Conservation (phyloP, 2,113 vertebrate genomes). For the Nibea albiflora region DNA sequence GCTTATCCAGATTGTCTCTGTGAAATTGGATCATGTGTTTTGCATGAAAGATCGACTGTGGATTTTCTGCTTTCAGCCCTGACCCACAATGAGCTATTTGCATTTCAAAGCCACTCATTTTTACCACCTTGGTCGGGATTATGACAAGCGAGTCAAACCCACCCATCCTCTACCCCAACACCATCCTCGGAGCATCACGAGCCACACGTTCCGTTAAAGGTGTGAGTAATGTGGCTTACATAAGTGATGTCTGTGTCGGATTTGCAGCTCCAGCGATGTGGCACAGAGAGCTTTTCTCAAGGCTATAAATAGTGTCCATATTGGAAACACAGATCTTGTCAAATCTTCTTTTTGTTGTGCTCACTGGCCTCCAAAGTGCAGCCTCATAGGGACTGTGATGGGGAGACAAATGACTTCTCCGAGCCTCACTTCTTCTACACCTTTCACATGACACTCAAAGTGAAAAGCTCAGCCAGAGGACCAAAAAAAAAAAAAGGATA, state of each 20-base stretch:
- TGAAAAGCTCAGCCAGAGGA: slow-evolving; percentile 30
- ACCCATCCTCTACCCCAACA: not conserved
- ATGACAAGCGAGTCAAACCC: not conserved
- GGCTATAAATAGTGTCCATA: slow-evolving; percentile 77
- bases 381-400: slow-evolving; percentile 40
- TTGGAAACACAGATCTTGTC: slow-evolving; percentile 51
- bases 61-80: slow-evolving; percentile 23
- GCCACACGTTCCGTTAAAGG: slow-evolving; percentile 55
- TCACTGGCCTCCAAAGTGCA: slow-evolving; percentile 44
- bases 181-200: slow-evolving; percentile 13
- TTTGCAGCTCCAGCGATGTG: slow-evolving; percentile 40
- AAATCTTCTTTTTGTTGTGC: slow-evolving; percentile 42
- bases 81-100: slow-evolving; percentile 62
- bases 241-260: slow-evolving; percentile 53
- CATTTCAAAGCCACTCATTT: slow-evolving; percentile 75
- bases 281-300: slow-evolving; percentile 54
- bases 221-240: slow-evolving; percentile 64
- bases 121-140: slow-evolving; percentile 39
- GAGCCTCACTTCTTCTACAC: slow-evolving; percentile 27
- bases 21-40: slow-evolving; percentile 44
- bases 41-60: slow-evolving; percentile 33
- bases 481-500: slow-evolving; percentile 58
- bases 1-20: slow-evolving; percentile 41
- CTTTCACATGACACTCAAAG: slow-evolving; percentile 36
- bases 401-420: slow-evolving; percentile 41